Percentiles rank a stretch among this genome's conserved stretches.
These are phyloP conservation scores for Accipiter virgatus DNA, from an alignment of 2,113 vertebrate species.

Conservation along the genomic window DNA sequence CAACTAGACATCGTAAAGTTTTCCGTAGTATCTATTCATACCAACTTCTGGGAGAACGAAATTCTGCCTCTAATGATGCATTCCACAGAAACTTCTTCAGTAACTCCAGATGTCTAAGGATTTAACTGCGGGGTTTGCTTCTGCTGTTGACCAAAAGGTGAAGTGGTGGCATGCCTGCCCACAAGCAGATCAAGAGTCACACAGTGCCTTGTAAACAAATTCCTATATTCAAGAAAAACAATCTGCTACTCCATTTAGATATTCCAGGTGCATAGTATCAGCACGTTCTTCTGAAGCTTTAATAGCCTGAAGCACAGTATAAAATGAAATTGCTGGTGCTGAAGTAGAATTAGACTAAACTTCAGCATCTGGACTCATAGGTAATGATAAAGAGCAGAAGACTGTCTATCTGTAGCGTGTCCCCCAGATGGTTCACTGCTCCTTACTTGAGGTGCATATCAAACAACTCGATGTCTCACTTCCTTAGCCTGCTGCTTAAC, in stretches of 20 bases:
- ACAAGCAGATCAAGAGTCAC: background rate
- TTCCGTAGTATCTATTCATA: background rate
- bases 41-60: background rate
- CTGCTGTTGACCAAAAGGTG: background rate
- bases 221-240: background rate
- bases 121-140: background rate
- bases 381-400: background rate
- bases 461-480: background rate
- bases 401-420: background rate
- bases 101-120: background rate
- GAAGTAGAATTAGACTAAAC: background rate
- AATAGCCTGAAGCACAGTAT: background rate
- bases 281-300: background rate
- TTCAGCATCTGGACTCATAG: background rate
- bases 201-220: background rate
- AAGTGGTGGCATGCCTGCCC: background rate
- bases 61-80: background rate
- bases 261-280: background rate
- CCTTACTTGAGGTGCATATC: background rate
- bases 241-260: background rate
- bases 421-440: background rate
- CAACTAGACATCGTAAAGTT: background rate
- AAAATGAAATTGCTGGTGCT: background rate
- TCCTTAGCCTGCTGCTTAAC: background rate
- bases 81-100: background rate